A percentile compares a stretch with the other conserved stretches of the same genome.
Evolutionary conservation across 2,797 vertebrate genomes (phyloP).

Genomic region (Synaphobranchus kaupii): DNA sequence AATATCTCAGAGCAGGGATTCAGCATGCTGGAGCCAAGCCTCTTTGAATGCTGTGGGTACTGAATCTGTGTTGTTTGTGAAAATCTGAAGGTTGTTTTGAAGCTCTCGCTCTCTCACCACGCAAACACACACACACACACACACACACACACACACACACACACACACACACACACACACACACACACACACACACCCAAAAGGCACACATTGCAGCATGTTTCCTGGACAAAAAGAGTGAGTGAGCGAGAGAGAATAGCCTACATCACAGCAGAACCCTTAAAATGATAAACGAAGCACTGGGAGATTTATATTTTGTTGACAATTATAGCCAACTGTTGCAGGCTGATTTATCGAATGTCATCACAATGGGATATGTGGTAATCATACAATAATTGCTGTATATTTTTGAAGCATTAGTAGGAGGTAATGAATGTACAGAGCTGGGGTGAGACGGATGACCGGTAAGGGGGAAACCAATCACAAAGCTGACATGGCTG

Average conservation of each 20-base stretch:
- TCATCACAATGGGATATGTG: constrained; percentile 26
- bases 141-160: background rate
- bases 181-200: background rate
- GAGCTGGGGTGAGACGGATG: constrained; percentile 36
- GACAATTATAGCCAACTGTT: constrained; percentile 17
- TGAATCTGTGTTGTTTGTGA: background rate
- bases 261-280: background rate
- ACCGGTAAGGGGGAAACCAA: constrained; percentile 25
- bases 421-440: constrained; percentile 27
- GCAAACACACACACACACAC: background rate
- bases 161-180: background rate
- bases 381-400: constrained; percentile 40
- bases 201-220: background rate
- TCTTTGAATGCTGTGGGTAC: background rate
- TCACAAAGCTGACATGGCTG: constrained; percentile 22
- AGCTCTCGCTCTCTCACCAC: background rate
- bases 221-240: background rate
- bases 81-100: background rate
- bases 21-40: background rate
- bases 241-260: background rate
- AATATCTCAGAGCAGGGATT: background rate
- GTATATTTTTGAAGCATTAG: constrained; percentile 36
- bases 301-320: constrained; percentile 42
- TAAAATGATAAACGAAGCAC: constrained; percentile 32
- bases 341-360: constrained; percentile 33